Conservation (phyloP, 2,113 vertebrate genomes). For the Sterrhoptilus dennistouni region DNA sequence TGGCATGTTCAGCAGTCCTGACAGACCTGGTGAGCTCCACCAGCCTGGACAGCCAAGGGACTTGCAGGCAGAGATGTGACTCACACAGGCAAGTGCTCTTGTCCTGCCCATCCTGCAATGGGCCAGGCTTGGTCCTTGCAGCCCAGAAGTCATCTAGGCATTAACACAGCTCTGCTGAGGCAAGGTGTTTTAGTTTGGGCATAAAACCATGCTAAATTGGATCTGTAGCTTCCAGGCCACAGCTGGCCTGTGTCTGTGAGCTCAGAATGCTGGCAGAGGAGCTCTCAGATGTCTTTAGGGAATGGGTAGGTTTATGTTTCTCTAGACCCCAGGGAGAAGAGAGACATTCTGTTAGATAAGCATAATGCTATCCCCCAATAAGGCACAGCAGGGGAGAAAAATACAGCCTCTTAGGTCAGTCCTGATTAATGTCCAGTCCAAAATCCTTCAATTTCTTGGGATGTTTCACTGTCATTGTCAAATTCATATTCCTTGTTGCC, state of each 20-base stretch:
- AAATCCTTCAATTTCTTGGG: not conserved
- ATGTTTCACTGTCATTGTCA: not conserved
- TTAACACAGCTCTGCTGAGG: not conserved
- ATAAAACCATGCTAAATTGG: not conserved
- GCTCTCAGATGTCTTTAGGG: not conserved
- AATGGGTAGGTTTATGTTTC: not conserved
- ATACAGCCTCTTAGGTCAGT: not conserved
- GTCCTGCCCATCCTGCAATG: not conserved
- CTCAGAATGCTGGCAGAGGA: not conserved
- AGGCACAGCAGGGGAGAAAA: no score
- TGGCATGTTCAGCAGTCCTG: not conserved
- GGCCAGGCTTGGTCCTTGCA: not conserved
- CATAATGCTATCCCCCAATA: no score
- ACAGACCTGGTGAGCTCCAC: not conserved
- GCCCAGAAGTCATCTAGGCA: not conserved
- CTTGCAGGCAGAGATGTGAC: not conserved
- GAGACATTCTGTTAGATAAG: not conserved
- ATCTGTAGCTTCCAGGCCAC: not conserved
- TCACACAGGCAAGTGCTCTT: not conserved
- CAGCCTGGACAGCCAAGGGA: not conserved
- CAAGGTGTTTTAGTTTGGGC: not conserved
- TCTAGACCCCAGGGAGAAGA: not conserved
- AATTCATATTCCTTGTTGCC: not conserved
- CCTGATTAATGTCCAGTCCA: not conserved
- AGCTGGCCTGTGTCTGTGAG: slow-evolving; percentile 20